Evolutionary conservation across 2,888 invertebrate genomes (phyloP).

Genomic region (Agelastica alni): DNA sequence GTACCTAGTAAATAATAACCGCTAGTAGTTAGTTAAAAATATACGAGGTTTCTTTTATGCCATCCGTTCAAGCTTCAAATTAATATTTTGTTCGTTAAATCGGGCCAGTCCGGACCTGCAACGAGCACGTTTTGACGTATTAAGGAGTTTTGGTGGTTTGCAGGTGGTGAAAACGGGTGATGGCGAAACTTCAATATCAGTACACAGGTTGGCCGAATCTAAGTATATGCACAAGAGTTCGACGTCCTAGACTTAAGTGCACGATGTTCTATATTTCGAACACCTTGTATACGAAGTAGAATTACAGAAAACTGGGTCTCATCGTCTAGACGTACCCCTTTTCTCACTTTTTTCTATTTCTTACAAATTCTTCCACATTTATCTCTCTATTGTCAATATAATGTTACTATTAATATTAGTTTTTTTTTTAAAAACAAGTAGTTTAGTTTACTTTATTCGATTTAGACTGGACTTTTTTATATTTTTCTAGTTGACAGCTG

Average conservation of each 20-base stretch:
- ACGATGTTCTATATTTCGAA: conserved; percentile 16
- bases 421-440: not conserved
- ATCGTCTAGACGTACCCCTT: not conserved
- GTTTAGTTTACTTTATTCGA: too few species aligned
- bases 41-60: too few species aligned
- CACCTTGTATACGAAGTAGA: conserved; percentile 17
- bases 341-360: not conserved
- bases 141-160: conserved; percentile 57
- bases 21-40: too few species aligned
- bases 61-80: too few species aligned
- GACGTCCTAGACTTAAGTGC: conserved; percentile 41
- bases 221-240: conserved; percentile 57
- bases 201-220: conserved; percentile 58
- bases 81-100: not conserved
- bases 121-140: conserved; percentile 36
- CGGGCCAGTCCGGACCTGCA: conserved; percentile 14
- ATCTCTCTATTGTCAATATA: too few species aligned
- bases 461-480: too few species aligned
- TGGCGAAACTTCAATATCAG: conserved; percentile 52
- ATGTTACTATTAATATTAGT: not conserved
- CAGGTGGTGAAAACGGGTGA: conserved; percentile 55
- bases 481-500: too few species aligned
- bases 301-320: conserved; percentile 16
- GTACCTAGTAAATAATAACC: too few species aligned
- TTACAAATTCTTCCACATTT: not conserved